Conservation (phyloP, 2,113 vertebrate genomes). For the Leucoraja erinaceus region DNA sequence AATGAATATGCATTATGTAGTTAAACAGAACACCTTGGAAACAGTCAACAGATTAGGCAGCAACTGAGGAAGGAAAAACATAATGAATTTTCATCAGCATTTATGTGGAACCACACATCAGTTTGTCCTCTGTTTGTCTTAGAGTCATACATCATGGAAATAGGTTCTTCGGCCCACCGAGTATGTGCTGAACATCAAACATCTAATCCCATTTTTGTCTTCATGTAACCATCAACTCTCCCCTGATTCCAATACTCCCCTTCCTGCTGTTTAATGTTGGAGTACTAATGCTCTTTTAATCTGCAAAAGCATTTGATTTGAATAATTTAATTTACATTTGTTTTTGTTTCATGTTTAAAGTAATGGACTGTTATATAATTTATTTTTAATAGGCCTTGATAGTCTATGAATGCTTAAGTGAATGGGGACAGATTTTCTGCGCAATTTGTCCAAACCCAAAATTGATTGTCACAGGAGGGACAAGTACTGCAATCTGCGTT, state of each 20-base stretch:
- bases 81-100: no score
- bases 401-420: conserved; percentile 91
- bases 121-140: no score
- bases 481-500: conserved; percentile 88
- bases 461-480: conserved; percentile 83
- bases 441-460: conserved; percentile 91
- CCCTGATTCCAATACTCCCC: no score
- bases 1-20: not conserved
- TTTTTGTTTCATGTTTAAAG: not conserved
- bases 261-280: no score
- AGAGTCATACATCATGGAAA: no score
- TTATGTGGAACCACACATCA: not conserved
- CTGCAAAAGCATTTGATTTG: not conserved
- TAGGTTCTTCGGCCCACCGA: no score
- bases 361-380: not conserved
- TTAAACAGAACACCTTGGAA: no score
- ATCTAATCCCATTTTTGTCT: no score
- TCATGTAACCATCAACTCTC: no score
- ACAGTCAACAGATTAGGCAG: no score
- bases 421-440: conserved; percentile 93
- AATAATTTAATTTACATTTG: not conserved
- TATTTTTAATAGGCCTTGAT: conserved; percentile 67
- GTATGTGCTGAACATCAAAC: no score
- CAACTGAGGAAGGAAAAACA: no score
- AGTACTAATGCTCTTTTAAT: not conserved